Conservation (phyloP, 2,113 vertebrate species). For the Scatophagus argus region DNA sequence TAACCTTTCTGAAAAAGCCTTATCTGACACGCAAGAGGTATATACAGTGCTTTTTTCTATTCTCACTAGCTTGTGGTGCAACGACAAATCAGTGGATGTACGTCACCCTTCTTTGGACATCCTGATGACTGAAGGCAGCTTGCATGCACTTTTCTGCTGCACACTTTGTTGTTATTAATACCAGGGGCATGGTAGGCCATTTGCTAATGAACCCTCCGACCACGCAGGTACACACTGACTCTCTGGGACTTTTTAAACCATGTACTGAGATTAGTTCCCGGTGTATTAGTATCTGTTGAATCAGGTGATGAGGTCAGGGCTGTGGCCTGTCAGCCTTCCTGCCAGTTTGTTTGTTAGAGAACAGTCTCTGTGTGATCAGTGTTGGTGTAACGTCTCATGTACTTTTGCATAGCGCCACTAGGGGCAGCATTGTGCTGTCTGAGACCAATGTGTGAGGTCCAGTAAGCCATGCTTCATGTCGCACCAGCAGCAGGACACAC, state of each 20-base stretch:
- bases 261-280: background rate
- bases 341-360: slow-evolving; percentile 11
- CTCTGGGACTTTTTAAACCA: background rate
- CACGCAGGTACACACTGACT: slow-evolving; percentile 8
- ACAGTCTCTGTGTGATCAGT: slow-evolving; percentile 4
- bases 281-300: background rate
- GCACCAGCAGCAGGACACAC: slow-evolving; percentile 17
- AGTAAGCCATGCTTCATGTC: background rate
- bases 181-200: background rate
- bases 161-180: slow-evolving; percentile 7
- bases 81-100: slow-evolving; percentile 55
- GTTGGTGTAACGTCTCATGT: slow-evolving; percentile 24
- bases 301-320: background rate
- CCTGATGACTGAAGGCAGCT: slow-evolving; percentile 50
- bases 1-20: slow-evolving; percentile 50
- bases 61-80: slow-evolving; percentile 32
- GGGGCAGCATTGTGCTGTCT: slow-evolving; percentile 49
- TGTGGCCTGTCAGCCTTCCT: background rate
- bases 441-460: background rate
- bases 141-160: slow-evolving; percentile 42
- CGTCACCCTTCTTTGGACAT: slow-evolving; percentile 25
- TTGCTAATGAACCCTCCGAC: background rate
- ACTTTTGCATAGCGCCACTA: slow-evolving; percentile 24
- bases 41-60: background rate
- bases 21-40: slow-evolving; percentile 18